These are phyloP conservation scores for Gonioctena quinquepunctata DNA, from an alignment of 1,140 invertebrate species.

Conservation along the genomic window DNA sequence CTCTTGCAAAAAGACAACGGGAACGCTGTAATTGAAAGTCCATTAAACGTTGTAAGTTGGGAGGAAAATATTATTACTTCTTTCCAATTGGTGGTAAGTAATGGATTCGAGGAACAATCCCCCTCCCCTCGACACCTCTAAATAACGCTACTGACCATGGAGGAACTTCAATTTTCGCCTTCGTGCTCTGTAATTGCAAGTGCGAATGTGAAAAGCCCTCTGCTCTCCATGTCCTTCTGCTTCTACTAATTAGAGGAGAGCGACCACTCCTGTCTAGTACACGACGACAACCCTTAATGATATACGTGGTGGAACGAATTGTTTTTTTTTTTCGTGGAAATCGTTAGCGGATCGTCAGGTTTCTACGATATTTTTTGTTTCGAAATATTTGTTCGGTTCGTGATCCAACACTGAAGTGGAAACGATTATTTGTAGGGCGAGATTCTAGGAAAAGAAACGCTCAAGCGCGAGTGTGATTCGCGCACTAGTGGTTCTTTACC, in stretches of 20 bases:
- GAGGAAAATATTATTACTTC: neutral
- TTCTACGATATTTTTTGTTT: no score
- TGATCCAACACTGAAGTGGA: no score
- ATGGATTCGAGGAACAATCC: neutral
- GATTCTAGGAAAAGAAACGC: no score
- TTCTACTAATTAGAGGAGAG: constrained; percentile 33
- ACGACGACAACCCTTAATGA: constrained; percentile 6
- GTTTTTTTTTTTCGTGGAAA: no score
- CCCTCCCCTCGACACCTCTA: neutral
- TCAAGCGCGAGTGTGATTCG: no score
- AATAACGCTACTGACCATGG: neutral
- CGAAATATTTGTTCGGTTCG: no score
- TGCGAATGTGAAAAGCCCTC: constrained; percentile 35
- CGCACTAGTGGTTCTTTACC: no score
- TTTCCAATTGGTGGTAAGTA: neutral
- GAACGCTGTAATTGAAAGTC: neutral
- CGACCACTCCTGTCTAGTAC: neutral
- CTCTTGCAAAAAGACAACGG: neutral
- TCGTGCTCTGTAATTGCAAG: constrained; percentile 28
- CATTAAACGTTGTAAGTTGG: neutral
- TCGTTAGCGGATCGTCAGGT: no score
- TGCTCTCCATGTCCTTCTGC: constrained; percentile 32
- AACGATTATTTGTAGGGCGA: no score
- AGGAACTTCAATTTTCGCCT: constrained; percentile 9
- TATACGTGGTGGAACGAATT: neutral